Evolutionary conservation across 2,888 invertebrate genomes (phyloP).

Genomic region (Oegoconia quadripuncta): DNA sequence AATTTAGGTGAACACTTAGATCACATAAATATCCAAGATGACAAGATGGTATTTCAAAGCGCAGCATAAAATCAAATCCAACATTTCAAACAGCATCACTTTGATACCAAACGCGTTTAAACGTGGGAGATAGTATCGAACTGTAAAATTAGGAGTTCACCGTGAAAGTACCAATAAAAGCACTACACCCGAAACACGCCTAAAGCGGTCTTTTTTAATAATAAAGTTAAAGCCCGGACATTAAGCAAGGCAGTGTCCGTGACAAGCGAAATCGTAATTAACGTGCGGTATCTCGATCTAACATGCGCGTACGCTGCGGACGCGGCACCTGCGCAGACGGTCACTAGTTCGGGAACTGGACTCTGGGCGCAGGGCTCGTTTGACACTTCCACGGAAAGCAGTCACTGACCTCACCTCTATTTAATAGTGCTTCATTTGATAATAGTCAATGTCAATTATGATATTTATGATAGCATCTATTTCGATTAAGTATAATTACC

Average conservation of each 20-base stretch:
- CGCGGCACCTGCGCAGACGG: conserved; percentile 5
- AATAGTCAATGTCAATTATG: no score
- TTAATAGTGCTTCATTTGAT: no score
- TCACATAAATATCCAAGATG: no score
- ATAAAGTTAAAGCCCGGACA: conserved; percentile 58
- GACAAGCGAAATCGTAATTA: conserved; percentile 74
- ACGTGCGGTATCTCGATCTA: conserved; percentile 52
- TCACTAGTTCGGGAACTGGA: conserved; percentile 24
- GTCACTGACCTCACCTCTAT: conserved; percentile 41
- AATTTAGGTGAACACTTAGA: no score
- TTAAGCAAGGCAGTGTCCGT: conserved; percentile 69
- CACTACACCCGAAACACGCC: background rate
- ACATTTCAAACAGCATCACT: no score
- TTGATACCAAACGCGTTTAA: background rate
- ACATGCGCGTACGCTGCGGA: conserved; percentile 26
- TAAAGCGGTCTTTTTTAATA: conserved; percentile 33
- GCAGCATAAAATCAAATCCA: no score
- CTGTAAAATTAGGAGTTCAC: background rate
- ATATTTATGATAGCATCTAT: no score
- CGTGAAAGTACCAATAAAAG: conserved; percentile 12
- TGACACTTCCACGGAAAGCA: no score
- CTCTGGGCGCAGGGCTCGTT: no score
- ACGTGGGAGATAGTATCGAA: background rate
- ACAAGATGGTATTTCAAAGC: no score
- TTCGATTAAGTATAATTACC: no score